Evolutionary conservation across 2,888 invertebrate genomes (phyloP), one percentile per base, ranked within the genome.

Genomic region (Julus scanicus): DNA sequence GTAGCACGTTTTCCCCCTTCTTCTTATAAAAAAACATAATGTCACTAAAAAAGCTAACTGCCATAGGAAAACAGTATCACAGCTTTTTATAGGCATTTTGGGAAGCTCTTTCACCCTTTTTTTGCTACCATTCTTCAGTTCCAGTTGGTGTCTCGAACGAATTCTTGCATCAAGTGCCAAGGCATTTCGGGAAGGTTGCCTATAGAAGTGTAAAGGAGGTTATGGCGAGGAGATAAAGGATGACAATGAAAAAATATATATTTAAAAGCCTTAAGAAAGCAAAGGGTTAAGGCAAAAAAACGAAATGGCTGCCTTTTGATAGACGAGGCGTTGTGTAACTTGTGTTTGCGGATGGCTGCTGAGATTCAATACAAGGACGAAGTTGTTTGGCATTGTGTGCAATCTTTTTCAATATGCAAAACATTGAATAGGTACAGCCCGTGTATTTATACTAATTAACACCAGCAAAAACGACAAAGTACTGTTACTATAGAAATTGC

Each of bases 131-230:
- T 37, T 80, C 80, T 53, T 87, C 48, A 88, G 83, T 88, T 86
- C 86, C 86, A 88, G 63, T 48, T 83, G 86, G 11, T 57, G 44
- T 49, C 48, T 49, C 40, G 40, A 39, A 87, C 71, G 80, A 88
- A 88, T 40, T 87, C 88, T 48, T 87, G 44, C 37, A 88, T 83
- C 48, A 87, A 44, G 53, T 88, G 63, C 88, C 88, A 88, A 37
- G 88, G 88, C 40, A 88, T 71, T 57, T 80, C 80, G 3, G 88
- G 88, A 57, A 88, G 63, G 83, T 63, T 87, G 71, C 83, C 88
- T 88, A 53, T 53, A 53, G 40, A 84, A n/a, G 87, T 29, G 87
- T 15, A 53, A 57, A 86, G 39, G 39, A 86, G 53, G 53, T 40
- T 53, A 53, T 20, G 57, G 37, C 48, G 57, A 39, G 57, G 57